These are phyloP conservation scores for Drosophila auraria DNA, from an alignment of 1,140 invertebrate species.

Conservation along the genomic window DNA sequence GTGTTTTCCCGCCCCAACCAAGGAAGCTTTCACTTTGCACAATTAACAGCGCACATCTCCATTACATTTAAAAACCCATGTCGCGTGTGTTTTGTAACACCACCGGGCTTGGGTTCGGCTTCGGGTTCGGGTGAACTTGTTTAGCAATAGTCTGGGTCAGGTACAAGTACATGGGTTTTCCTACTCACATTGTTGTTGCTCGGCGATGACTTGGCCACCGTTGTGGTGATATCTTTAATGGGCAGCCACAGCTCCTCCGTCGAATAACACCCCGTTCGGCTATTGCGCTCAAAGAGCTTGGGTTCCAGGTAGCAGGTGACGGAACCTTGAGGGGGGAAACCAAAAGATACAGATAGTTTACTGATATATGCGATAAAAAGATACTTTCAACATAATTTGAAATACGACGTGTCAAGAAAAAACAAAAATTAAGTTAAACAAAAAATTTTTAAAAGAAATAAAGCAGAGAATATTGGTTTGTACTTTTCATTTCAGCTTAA, in stretches of 20 bases:
- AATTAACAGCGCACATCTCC: slow-evolving; percentile 50
- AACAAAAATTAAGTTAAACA: background rate
- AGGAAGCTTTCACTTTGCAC: slow-evolving; percentile 54
- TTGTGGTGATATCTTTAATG: slow-evolving; percentile 88
- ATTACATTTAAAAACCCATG: slow-evolving; percentile 48
- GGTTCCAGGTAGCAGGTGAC: slow-evolving; percentile 90
- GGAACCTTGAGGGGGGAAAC: slow-evolving; percentile 85
- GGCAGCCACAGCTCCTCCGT: slow-evolving; percentile 92
- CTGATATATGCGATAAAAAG: background rate
- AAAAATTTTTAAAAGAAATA: background rate
- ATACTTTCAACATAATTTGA: slow-evolving; percentile 2
- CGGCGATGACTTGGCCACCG: slow-evolving; percentile 63
- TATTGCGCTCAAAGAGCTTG: slow-evolving; percentile 89
- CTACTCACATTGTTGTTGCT: slow-evolving; percentile 72
- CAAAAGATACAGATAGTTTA: background rate
- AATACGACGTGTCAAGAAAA: background rate
- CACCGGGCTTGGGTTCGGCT: background rate
- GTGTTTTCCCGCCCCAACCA: slow-evolving; percentile 34
- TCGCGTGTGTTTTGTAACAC: slow-evolving; percentile 50
- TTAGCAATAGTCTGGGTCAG: slow-evolving; percentile 47
- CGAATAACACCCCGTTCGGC: slow-evolving; percentile 87
- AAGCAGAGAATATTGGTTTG: too few species aligned
- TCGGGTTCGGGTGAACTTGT: slow-evolving; percentile 38
- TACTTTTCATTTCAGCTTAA: too few species aligned
- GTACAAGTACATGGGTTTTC: slow-evolving; percentile 22